phyloP scores from a whole-genome alignment of 1,140 invertebrate species.

The Euwallacea similis region DNA sequence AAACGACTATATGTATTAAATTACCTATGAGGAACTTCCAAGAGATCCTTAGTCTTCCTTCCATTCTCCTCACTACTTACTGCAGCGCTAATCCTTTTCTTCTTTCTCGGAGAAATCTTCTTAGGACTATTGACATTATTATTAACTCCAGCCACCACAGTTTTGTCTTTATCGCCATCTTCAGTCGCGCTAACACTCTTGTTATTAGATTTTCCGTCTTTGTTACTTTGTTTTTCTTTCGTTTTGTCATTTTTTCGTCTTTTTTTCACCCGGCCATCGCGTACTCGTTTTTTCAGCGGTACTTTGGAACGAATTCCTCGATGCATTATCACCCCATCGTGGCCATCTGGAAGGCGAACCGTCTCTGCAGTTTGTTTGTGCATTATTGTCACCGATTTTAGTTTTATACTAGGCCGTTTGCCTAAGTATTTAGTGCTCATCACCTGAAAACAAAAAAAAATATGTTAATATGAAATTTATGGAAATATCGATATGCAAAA shows the following conservation, averaged over 20 bases:
- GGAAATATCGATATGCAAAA: too few species aligned
- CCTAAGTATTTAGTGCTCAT: conserved; percentile 76
- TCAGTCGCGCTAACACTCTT: neutral
- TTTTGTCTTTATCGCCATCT: conserved; percentile 42
- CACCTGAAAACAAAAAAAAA: conserved; percentile 58
- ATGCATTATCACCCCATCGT: conserved; percentile 69
- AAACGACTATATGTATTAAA: neutral
- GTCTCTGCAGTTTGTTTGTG: conserved; percentile 84
- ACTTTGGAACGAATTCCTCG: conserved; percentile 73
- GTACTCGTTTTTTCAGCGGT: conserved; percentile 73
- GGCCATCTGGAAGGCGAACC: conserved; percentile 73
- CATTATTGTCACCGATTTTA: conserved; percentile 82
- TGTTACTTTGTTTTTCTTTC: conserved; percentile 11
- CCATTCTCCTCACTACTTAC: conserved; percentile 45
- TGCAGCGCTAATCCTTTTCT: conserved; percentile 50
- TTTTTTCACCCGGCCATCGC: conserved; percentile 64
- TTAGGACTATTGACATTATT: conserved; percentile 54
- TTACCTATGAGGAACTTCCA: conserved; percentile 41
- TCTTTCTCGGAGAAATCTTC: conserved; percentile 52
- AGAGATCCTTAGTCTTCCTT: conserved; percentile 45
- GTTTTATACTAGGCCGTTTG: conserved; percentile 74
- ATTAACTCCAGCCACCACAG: conserved; percentile 43
- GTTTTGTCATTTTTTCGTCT: conserved; percentile 50
- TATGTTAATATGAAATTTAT: too few species aligned
- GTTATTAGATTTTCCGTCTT: conserved; percentile 9